Base-by-base conservation (phyloP, 2,888 invertebrate species). In the Crematogaster levior region DNA sequence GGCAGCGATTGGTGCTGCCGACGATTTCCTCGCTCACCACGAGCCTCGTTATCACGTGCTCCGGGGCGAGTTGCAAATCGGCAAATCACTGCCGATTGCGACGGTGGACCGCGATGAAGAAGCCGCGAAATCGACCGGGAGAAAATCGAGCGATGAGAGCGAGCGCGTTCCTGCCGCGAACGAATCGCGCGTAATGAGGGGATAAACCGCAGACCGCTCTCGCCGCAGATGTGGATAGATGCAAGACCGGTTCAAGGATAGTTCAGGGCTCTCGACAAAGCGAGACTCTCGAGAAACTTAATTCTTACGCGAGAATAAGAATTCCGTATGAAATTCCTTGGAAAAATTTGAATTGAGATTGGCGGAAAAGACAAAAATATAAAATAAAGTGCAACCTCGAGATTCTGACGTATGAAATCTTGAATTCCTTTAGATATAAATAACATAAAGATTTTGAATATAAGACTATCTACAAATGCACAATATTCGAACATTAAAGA, bases 121-220 rank as follows among this genome's bases (percentile, higher is more conserved):
- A 77, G 85, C 65, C 30, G 73, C 34, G 72, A 68, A 65, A 85
- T 82, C 70, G 84, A 77, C 61, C 72, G 79, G 70, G 81, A 89
- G 89, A 83, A 89, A 88, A 85, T 86, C 87, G 81, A 84, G 66
- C 81, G 68, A 79, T 63, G 68, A 77, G 84, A 89, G 61, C 73
- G 84, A 89, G 61, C 73, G 83, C 83, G 65, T 85, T 84, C 84
- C 65, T 81, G 85, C 90, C 88, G 87, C 91, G 88, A 91, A 91
- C 91, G 90, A 91, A 91, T 91, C 89, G 88, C 89, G 86, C 85
- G 89, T 91, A 91, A 91, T 89, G 91, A 91, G 91, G n/a, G 90
- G 87, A 90, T 88, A 90, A 91, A 91, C 91, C 91, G 85, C 89
- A 91, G 84, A 84, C 87, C 82, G 51, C 81, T 66, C 86, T 85